Evolutionary conservation across 2,113 vertebrate species (phyloP).

Genomic region (Oenanthe oenanthe): DNA sequence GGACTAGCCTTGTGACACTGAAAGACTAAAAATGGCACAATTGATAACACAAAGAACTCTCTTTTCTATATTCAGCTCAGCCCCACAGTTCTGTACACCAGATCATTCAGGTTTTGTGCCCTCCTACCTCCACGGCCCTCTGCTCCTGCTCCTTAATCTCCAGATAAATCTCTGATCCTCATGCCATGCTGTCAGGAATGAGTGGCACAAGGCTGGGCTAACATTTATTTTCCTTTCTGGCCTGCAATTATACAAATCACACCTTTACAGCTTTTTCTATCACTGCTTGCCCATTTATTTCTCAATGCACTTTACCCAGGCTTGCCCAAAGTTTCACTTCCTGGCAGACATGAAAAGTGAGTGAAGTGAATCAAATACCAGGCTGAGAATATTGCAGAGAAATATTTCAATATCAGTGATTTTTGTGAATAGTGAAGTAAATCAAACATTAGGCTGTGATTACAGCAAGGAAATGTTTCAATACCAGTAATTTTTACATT

Average conservation of each 20-base stretch:
- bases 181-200: not conserved
- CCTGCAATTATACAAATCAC: not conserved
- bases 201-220: not conserved
- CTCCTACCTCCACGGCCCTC: not conserved
- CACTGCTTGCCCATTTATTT: not conserved
- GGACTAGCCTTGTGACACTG: not conserved
- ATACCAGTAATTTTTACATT: not conserved
- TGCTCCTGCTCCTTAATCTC: not conserved
- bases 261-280: not conserved
- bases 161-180: constrained; percentile 13
- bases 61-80: not conserved
- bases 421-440: not conserved
- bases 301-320: not conserved
- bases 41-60: not conserved
- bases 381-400: not conserved
- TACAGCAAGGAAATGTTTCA: not conserved
- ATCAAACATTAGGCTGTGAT: not conserved
- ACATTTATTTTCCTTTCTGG: not conserved
- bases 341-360: not conserved
- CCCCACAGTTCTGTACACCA: not conserved
- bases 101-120: not conserved
- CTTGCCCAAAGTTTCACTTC: not conserved
- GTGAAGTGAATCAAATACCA: not conserved
- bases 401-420: not conserved
- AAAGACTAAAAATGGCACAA: not conserved